Evolutionary conservation across 2,888 invertebrate genomes (phyloP).

Genomic region (Lasioglossum lativentre): DNA sequence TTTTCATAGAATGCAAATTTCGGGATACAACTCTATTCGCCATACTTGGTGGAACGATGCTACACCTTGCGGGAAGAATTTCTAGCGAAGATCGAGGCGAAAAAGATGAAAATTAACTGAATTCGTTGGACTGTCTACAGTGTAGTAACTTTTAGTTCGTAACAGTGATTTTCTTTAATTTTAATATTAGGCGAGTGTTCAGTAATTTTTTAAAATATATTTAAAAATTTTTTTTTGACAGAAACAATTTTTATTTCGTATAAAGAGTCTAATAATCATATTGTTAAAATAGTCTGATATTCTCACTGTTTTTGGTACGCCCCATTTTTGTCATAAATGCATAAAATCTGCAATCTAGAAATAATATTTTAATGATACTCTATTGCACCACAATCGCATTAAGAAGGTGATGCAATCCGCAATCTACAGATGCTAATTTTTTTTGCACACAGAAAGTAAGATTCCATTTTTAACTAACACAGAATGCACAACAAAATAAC

Average conservation of each 20-base stretch:
- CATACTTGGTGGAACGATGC: background rate
- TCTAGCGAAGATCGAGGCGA: background rate
- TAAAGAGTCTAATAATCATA: too few species aligned
- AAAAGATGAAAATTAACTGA: background rate
- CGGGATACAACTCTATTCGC: background rate
- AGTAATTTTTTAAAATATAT: background rate
- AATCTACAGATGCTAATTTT: too few species aligned
- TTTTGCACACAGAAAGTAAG: too few species aligned
- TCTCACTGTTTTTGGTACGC: too few species aligned
- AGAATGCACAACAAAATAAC: background rate
- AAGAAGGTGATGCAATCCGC: too few species aligned
- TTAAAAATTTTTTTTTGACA: background rate
- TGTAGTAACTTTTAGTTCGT: background rate
- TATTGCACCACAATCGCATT: too few species aligned
- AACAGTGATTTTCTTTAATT: background rate
- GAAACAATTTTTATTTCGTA: too few species aligned
- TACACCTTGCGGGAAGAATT: background rate
- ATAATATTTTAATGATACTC: too few species aligned
- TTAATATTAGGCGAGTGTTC: background rate
- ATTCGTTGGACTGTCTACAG: background rate
- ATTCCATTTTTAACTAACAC: background rate
- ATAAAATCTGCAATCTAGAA: too few species aligned
- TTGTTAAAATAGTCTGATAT: too few species aligned
- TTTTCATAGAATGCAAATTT: slow-evolving; percentile 6
- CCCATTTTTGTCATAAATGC: too few species aligned